A percentile compares a stretch with the other conserved stretches of the same genome.
Conservation (phyloP, 2,113 vertebrate genomes). For the Pangasianodon hypophthalmus region DNA sequence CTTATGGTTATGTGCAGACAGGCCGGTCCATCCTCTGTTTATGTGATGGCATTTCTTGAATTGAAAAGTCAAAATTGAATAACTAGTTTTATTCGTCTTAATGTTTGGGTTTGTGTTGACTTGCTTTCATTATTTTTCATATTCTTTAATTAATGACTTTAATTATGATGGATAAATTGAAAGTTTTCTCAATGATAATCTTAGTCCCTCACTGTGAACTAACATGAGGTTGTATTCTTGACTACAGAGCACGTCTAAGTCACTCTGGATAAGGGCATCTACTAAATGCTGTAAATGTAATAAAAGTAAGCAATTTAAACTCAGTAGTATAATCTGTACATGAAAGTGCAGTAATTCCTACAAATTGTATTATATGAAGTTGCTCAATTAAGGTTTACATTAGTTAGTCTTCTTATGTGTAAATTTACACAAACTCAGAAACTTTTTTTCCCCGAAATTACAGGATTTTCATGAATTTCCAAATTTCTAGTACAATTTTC, state of each 20-base stretch:
- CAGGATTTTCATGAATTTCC: neutral
- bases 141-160: neutral
- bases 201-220: neutral
- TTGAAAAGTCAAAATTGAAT: neutral
- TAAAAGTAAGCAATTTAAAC: neutral
- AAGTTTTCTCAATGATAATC: neutral
- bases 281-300: neutral
- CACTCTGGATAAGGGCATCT: neutral
- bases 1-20: neutral
- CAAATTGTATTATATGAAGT: neutral
- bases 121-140: neutral
- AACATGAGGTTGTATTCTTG: neutral
- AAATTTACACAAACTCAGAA: neutral
- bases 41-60: neutral
- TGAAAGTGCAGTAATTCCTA: neutral
- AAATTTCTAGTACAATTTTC: neutral
- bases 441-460: neutral
- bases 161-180: neutral
- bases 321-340: neutral
- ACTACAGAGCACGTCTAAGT: neutral
- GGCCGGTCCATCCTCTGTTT: neutral
- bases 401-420: neutral
- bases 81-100: neutral
- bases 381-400: neutral
- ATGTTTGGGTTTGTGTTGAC: neutral